These are phyloP conservation scores for Cherax destructor DNA, from an alignment of 1,140 invertebrate species.

Conservation along the genomic window DNA sequence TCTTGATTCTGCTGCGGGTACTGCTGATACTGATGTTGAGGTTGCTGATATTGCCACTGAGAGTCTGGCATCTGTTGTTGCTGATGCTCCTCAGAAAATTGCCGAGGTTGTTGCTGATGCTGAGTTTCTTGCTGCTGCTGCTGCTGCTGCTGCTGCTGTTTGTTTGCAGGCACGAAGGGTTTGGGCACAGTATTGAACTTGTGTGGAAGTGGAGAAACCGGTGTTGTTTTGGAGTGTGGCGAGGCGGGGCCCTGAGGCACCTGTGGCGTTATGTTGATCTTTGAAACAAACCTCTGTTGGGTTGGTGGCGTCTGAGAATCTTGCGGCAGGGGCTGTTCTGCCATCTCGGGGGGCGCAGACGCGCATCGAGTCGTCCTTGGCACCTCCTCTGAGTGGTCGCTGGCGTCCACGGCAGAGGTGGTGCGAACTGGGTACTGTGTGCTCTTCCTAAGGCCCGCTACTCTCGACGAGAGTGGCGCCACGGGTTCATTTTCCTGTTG, in stretches of 20 bases:
- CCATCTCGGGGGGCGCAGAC: conserved; percentile 66
- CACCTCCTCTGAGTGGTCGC: conserved; percentile 27
- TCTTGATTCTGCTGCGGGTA: conserved; percentile 74
- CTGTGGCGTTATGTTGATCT: conserved; percentile 60
- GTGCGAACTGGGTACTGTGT: conserved; percentile 59
- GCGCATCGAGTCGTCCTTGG: conserved; percentile 53
- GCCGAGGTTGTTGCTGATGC: conserved; percentile 24
- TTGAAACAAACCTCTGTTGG: conserved; percentile 41
- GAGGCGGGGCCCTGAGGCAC: conserved; percentile 17
- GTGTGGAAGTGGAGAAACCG: conserved; percentile 33
- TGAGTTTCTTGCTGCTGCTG: neutral
- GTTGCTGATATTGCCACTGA: conserved; percentile 72
- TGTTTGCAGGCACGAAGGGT: conserved; percentile 60
- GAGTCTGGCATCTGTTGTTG: conserved; percentile 73
- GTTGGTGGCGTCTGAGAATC: neutral
- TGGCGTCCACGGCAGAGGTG: conserved; percentile 62
- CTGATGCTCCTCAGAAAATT: conserved; percentile 17
- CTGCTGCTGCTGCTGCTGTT: conserved; percentile 34
- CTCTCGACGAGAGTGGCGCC: neutral
- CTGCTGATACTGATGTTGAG: conserved; percentile 71
- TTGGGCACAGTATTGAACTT: conserved; percentile 68
- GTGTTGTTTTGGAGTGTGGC: conserved; percentile 34
- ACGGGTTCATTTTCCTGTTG: conserved; percentile 38
- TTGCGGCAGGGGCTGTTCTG: conserved; percentile 27
- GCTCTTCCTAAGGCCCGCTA: conserved; percentile 1